These are phyloP conservation scores for Dipodomys spectabilis DNA, from an alignment of 2,113 vertebrate genomes.

Conservation along the genomic window DNA sequence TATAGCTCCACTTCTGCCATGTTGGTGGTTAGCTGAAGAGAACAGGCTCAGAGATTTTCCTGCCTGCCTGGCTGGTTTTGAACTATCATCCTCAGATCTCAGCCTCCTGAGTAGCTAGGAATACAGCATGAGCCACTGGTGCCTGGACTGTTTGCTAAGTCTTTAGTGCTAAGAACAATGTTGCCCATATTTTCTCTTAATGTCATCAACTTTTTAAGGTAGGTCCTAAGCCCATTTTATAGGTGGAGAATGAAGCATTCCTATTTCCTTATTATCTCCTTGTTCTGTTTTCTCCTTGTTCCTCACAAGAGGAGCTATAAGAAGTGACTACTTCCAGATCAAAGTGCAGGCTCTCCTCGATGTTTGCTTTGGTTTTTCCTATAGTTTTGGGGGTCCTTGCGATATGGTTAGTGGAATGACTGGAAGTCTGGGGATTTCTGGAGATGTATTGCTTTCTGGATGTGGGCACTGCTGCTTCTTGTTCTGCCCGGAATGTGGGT, in stretches of 20 bases:
- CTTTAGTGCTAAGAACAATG: neutral
- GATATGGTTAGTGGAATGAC: neutral
- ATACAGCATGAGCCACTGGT: no score
- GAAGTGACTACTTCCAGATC: neutral
- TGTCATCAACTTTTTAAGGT: neutral
- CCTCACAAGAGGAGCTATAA: neutral
- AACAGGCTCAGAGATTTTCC: no score
- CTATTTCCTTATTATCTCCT: no score
- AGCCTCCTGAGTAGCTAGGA: no score
- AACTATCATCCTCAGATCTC: no score
- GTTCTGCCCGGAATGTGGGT: neutral
- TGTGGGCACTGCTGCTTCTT: neutral
- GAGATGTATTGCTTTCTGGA: neutral
- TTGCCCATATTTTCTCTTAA: slow-evolving; percentile 14
- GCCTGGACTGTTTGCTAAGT: neutral
- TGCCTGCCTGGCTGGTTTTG: no score
- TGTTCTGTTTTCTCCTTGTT: neutral
- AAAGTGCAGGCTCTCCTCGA: neutral
- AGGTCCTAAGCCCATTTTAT: neutral
- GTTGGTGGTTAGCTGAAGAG: no score
- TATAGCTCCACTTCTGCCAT: no score
- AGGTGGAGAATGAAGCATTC: neutral
- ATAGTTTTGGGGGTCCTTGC: neutral
- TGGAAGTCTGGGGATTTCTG: slow-evolving; percentile 1
- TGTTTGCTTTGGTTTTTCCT: neutral